These are phyloP conservation scores for Urocitellus parryii DNA, from an alignment of 2,113 vertebrate species.

Conservation along the genomic window DNA sequence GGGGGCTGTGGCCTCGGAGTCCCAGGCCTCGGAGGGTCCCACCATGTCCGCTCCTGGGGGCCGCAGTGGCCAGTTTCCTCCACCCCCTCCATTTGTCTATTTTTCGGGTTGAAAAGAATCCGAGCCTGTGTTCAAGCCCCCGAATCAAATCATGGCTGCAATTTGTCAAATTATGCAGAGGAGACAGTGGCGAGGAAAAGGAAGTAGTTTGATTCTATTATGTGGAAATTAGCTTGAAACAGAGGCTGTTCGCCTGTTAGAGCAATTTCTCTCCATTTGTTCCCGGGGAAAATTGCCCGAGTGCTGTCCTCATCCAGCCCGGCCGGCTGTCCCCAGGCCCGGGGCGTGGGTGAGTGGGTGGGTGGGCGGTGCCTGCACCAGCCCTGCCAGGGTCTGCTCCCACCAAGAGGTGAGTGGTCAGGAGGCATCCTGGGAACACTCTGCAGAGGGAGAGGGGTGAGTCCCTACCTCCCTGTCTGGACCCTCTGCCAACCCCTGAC, in stretches of 20 bases:
- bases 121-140: background rate
- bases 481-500: background rate
- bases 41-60: background rate
- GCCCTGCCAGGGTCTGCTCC: background rate
- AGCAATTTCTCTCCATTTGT: constrained; percentile 62
- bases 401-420: background rate
- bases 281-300: constrained; percentile 70
- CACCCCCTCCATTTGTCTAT: background rate
- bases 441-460: fast-evolving
- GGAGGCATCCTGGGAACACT: fast-evolving
- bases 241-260: constrained; percentile 31
- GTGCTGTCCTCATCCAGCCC: background rate
- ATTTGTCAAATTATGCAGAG: constrained; percentile 73
- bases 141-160: background rate
- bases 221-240: constrained; percentile 64
- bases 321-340: background rate
- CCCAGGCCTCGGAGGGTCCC: fast-evolving
- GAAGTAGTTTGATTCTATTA: constrained; percentile 67
- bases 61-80: fast-evolving
- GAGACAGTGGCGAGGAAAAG: constrained; percentile 54
- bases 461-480: fast-evolving
- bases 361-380: fast-evolving
- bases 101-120: background rate
- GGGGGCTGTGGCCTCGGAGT: background rate
- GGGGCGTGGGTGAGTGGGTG: background rate